A percentile compares a stretch with the other conserved stretches of the same genome.
These are phyloP conservation scores for Folsomia manolachei DNA, from an alignment of 2,888 invertebrate species.

Conservation along the genomic window DNA sequence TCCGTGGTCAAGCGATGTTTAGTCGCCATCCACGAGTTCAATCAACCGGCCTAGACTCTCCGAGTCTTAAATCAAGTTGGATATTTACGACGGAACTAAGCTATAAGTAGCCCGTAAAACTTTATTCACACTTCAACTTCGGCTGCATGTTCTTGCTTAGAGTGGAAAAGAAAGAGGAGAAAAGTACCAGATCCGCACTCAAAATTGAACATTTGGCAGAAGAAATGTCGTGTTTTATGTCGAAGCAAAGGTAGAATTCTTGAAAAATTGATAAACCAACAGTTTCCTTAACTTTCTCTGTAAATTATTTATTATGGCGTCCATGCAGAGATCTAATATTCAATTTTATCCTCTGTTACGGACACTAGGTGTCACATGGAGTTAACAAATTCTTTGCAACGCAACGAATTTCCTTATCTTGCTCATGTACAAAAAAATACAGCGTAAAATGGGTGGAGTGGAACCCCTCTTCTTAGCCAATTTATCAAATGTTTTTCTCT, in stretches of 20 bases:
- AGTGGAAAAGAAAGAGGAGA: neutral
- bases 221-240: neutral
- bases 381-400: too few relatives aligned
- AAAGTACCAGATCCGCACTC: neutral
- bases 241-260: too few relatives aligned
- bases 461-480: too few relatives aligned
- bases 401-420: too few relatives aligned
- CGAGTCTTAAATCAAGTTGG: neutral
- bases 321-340: conserved; percentile 24
- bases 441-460: too few relatives aligned
- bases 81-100: neutral
- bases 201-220: neutral
- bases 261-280: neutral
- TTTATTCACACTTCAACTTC: neutral
- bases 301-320: neutral
- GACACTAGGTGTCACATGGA: too few relatives aligned
- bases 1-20: neutral
- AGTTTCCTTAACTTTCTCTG: conserved; percentile 2
- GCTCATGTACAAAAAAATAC: too few relatives aligned
- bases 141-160: too few relatives aligned
- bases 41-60: neutral
- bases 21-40: neutral
- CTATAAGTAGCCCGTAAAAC: neutral
- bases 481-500: too few relatives aligned
- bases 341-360: conserved; percentile 13